These are phyloP conservation scores for Drosophila tanythrix DNA, from an alignment of 2,888 invertebrate species.

Conservation along the genomic window DNA sequence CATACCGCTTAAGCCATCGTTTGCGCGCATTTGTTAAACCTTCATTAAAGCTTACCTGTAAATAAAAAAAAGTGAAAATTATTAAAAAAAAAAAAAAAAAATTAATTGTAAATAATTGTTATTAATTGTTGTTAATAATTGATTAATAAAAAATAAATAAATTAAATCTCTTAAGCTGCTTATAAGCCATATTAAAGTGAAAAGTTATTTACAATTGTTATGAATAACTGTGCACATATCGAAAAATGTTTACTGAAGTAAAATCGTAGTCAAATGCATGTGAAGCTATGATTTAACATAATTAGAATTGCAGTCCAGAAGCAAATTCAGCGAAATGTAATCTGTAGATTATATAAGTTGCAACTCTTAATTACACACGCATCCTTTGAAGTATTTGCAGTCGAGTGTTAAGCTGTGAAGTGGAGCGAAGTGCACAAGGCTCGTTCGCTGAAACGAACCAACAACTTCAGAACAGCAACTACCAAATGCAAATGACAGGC, in stretches of 20 bases:
- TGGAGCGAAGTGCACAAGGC: constrained; percentile 3
- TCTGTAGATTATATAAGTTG: constrained; percentile 1
- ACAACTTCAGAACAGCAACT: constrained; percentile 11
- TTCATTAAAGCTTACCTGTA: constrained; percentile 32
- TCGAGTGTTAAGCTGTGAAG: neutral
- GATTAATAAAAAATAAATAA: neutral
- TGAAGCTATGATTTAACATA: neutral
- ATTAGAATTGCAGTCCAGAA: neutral
- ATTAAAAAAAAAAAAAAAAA: neutral
- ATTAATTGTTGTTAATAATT: neutral
- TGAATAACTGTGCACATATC: constrained; percentile 4
- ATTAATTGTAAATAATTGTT: too few species aligned
- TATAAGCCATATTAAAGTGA: neutral
- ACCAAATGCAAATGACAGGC: constrained; percentile 11
- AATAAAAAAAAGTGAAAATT: neutral
- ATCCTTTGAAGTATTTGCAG: constrained; percentile 8
- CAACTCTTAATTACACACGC: constrained; percentile 11
- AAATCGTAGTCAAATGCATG: neutral
- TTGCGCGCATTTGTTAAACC: neutral
- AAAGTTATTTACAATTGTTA: neutral
- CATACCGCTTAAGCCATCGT: neutral
- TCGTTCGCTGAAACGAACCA: constrained; percentile 11
- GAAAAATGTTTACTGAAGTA: neutral
- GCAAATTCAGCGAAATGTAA: neutral
- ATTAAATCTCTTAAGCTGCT: neutral